These are phyloP conservation scores for Barnardius zonarius DNA, from an alignment of 2,113 vertebrate species.

Conservation along the genomic window DNA sequence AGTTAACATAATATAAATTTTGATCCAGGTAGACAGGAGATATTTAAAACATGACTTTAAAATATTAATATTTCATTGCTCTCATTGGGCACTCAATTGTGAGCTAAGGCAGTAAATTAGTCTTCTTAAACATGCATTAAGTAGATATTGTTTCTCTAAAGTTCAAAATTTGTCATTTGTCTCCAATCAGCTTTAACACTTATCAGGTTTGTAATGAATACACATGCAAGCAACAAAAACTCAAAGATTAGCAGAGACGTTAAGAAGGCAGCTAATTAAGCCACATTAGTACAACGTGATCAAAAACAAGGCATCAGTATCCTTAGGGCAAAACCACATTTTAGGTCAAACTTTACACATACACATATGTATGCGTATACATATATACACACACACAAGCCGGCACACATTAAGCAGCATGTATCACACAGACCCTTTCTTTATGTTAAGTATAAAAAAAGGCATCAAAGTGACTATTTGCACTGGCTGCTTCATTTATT, in stretches of 20 bases:
- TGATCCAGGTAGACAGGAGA: not conserved
- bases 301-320: conserved; percentile 35
- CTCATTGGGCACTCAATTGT: not conserved
- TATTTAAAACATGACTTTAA: not conserved
- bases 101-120: not conserved
- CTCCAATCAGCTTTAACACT: not conserved
- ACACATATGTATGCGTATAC: accelerated
- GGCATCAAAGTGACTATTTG: conserved; percentile 31
- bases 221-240: not conserved
- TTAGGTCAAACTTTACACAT: conserved; percentile 61
- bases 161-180: not conserved
- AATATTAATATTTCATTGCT: conserved; percentile 7
- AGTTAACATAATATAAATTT: not conserved
- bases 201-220: not conserved
- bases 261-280: conserved; percentile 60
- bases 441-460: conserved; percentile 28
- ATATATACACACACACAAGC: accelerated
- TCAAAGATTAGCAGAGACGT: not conserved
- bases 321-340: conserved; percentile 46
- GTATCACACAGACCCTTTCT: conserved; percentile 32
- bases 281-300: conserved; percentile 39
- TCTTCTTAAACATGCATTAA: conserved; percentile 7
- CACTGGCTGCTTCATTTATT: conserved; percentile 52
- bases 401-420: not conserved
- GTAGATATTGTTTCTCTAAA: conserved; percentile 33